phyloP scores from a whole-genome alignment of 2,797 vertebrate species.

The Harpagifer antarcticus region DNA sequence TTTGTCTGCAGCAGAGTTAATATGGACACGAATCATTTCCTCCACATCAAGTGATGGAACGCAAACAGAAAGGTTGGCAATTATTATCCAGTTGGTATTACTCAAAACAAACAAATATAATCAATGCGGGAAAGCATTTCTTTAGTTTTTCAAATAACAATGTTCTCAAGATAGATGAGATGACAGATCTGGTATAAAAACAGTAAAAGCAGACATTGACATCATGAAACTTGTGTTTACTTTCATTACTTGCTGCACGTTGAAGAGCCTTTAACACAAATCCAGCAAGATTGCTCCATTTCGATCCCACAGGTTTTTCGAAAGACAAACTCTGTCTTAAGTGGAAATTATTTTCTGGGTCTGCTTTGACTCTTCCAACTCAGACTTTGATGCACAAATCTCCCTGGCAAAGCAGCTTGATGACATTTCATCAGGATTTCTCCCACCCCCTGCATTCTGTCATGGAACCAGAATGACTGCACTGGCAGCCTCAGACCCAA shows the following conservation, averaged over 20 bases:
- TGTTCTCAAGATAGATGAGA: neutral
- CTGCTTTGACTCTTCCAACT: conserved; percentile 22
- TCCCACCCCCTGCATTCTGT: neutral
- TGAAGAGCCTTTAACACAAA: neutral
- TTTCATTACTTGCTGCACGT: neutral
- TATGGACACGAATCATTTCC: neutral
- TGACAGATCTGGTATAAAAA: neutral
- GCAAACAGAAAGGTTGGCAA: neutral
- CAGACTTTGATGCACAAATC: conserved; percentile 30
- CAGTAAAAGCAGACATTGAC: neutral
- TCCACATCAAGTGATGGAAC: neutral
- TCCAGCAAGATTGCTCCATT: neutral
- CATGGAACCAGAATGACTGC: conserved; percentile 31
- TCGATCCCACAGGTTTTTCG: neutral
- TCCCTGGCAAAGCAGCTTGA: conserved; percentile 32
- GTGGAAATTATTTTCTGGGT: conserved; percentile 35
- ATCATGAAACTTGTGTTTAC: neutral
- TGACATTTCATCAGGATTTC: conserved; percentile 52
- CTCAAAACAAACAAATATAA: too few relatives aligned
- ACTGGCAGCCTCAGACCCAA: conserved; percentile 33
- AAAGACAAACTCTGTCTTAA: conserved; percentile 17
- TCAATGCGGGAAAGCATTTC: too few relatives aligned
- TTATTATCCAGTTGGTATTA: neutral
- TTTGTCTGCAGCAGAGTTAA: neutral
- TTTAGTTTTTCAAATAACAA: too few relatives aligned